phyloP scores from a whole-genome alignment of 2,888 invertebrate genomes.

The Cenopis cana region DNA sequence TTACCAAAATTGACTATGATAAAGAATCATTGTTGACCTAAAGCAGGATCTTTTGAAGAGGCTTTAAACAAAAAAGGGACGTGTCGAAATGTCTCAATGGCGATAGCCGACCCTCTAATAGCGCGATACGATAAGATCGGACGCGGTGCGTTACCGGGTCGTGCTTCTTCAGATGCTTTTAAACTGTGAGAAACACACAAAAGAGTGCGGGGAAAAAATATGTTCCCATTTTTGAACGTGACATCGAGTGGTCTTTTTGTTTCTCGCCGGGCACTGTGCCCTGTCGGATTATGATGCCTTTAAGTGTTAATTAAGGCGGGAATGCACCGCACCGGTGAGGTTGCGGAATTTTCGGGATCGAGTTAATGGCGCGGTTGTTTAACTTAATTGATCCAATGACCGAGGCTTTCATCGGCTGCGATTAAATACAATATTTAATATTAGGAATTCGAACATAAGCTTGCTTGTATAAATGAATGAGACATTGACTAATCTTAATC shows the following conservation, averaged over 20 bases:
- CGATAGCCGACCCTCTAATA: slow-evolving; percentile 75
- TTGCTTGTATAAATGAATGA: neutral
- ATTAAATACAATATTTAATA: slow-evolving; percentile 31
- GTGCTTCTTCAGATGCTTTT: slow-evolving; percentile 79
- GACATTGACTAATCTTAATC: neutral
- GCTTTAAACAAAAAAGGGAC: slow-evolving; percentile 68
- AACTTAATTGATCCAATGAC: slow-evolving; percentile 48
- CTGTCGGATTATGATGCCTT: slow-evolving; percentile 74
- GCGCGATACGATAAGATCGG: slow-evolving; percentile 74
- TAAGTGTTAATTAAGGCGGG: slow-evolving; percentile 81
- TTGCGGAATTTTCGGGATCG: slow-evolving; percentile 66
- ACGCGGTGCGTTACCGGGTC: slow-evolving; percentile 79
- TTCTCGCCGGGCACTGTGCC: slow-evolving; percentile 65
- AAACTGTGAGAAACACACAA: slow-evolving; percentile 83
- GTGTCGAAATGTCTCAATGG: slow-evolving; percentile 80
- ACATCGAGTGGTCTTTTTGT: slow-evolving; percentile 77
- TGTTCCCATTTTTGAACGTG: slow-evolving; percentile 77
- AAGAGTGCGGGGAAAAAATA: slow-evolving; percentile 76
- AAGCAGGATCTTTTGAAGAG: slow-evolving; percentile 67
- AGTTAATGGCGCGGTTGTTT: slow-evolving; percentile 56
- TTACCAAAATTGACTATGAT: slow-evolving; percentile 53
- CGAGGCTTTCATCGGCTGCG: slow-evolving; percentile 27
- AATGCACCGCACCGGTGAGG: slow-evolving; percentile 68
- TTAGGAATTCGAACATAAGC: neutral
- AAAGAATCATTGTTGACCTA: slow-evolving; percentile 63